Evolutionary conservation across 2,888 invertebrate genomes (phyloP).

Genomic region (Heteromyza rotundicornis): DNA sequence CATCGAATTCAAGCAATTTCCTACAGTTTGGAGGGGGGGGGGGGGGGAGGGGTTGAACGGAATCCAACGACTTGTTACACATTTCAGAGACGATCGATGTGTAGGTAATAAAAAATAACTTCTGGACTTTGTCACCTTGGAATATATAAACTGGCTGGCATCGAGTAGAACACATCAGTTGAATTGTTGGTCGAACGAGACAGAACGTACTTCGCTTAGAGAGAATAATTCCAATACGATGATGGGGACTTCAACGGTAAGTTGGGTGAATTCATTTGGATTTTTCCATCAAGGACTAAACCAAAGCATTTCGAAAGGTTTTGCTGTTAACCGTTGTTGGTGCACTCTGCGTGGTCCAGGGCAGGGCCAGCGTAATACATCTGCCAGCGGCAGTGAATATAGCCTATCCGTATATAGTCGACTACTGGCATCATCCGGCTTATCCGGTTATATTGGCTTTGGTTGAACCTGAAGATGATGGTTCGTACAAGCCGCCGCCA

Average conservation of each 20-base stretch:
- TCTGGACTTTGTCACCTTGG: background rate
- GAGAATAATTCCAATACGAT: background rate
- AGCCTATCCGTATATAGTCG: no score
- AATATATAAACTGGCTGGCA: constrained; percentile 10
- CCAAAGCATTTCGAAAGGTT: no score
- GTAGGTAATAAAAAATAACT: no score
- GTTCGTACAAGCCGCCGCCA: constrained; percentile 32
- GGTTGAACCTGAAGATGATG: constrained; percentile 23
- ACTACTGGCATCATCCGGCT: background rate
- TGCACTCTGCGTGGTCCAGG: constrained; percentile 18
- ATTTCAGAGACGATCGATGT: no score
- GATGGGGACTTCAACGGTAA: constrained; percentile 35
- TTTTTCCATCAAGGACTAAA: background rate
- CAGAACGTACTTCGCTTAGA: background rate
- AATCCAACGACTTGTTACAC: no score
- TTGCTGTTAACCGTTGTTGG: constrained; percentile 28
- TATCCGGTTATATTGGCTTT: background rate
- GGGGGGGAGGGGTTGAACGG: no score
- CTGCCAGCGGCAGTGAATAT: background rate
- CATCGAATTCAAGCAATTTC: no score
- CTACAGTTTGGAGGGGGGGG: no score
- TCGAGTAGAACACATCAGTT: constrained; percentile 8
- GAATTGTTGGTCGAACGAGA: background rate
- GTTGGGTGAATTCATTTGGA: background rate
- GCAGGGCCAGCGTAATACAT: constrained; percentile 12